phyloP scores from a whole-genome alignment of 92 coral and sea anemone species.

The Anthopleura xanthogrammica region DNA sequence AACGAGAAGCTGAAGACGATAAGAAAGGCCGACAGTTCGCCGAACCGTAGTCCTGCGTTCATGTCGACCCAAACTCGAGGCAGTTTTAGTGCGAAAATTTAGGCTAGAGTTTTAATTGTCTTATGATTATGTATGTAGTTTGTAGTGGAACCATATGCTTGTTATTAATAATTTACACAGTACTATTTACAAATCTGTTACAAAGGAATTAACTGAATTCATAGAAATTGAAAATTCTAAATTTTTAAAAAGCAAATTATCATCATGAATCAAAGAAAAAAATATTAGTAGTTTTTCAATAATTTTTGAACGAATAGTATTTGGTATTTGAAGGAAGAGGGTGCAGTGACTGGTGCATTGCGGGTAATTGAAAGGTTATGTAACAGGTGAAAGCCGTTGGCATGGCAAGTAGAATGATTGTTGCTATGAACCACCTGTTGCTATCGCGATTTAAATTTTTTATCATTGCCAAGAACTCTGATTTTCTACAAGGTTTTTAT shows the following conservation, averaged over 20 bases:
- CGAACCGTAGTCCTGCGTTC: constrained; percentile 14
- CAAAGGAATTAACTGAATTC: not conserved
- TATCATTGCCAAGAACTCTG: not conserved
- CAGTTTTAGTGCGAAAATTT: not conserved
- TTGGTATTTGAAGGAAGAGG: not conserved
- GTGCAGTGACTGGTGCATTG: constrained; percentile 39
- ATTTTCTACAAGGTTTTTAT: too few species aligned
- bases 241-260: not conserved
- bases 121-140: not conserved
- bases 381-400: constrained; percentile 27
- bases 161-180: not conserved
- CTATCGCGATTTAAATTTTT: not conserved
- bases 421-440: constrained; percentile 13
- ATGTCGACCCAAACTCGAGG: constrained; percentile 22
- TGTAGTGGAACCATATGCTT: not conserved
- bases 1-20: not conserved
- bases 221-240: not conserved
- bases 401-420: not conserved
- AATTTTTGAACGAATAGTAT: not conserved
- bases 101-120: not conserved
- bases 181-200: not conserved
- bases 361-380: constrained; percentile 43
- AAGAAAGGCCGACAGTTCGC: constrained; percentile 16
- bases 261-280: not conserved
- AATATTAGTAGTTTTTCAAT: not conserved